A percentile compares a stretch with the other conserved stretches of the same genome.
Evolutionary conservation across 1,140 invertebrate species (phyloP).

Genomic region (Popillia japonica): DNA sequence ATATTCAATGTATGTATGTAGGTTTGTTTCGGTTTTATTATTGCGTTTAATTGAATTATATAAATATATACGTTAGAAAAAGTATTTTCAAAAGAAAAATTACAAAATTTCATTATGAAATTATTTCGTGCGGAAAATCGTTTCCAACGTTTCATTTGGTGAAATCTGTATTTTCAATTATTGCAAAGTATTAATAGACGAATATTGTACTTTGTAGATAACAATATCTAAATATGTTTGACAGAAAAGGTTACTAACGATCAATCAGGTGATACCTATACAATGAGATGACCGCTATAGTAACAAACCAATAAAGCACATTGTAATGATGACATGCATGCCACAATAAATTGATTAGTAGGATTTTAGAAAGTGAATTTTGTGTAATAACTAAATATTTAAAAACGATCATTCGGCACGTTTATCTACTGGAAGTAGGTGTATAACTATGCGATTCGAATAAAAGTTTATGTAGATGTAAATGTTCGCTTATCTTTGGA

Average conservation of each 20-base stretch:
- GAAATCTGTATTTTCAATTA: too few relatives aligned
- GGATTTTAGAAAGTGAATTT: too few relatives aligned
- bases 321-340: too few relatives aligned
- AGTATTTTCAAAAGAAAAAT: not conserved
- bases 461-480: not conserved
- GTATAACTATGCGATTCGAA: not conserved
- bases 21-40: not conserved
- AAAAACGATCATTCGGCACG: not conserved
- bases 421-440: not conserved
- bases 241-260: too few relatives aligned
- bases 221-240: too few relatives aligned
- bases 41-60: not conserved
- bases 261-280: too few relatives aligned
- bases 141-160: not conserved
- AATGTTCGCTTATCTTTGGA: slow-evolving; percentile 1
- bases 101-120: not conserved
- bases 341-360: too few relatives aligned
- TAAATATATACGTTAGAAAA: not conserved
- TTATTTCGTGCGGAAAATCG: not conserved
- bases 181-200: too few relatives aligned
- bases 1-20: not conserved
- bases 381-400: too few relatives aligned
- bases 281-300: too few relatives aligned
- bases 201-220: too few relatives aligned
- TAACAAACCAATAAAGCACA: too few relatives aligned